These are phyloP conservation scores for Rhyzopertha dominica DNA, from an alignment of 1,140 invertebrate genomes.

Conservation along the genomic window DNA sequence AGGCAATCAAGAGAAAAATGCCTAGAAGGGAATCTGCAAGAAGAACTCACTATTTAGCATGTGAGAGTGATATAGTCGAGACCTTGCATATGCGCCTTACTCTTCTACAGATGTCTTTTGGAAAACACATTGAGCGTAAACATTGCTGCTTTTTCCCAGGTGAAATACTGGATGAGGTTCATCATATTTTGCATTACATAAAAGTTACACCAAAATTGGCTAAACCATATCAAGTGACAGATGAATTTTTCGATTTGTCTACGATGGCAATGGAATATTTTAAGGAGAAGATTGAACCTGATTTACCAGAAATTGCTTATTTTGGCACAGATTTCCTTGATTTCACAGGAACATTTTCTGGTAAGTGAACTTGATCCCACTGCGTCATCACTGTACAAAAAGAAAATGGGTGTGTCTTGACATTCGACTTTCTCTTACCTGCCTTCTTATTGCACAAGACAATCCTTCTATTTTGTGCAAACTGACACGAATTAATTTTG, in stretches of 20 bases:
- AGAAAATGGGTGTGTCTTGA: no score
- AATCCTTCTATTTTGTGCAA: no score
- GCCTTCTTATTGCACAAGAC: no score
- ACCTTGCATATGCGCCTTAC: constrained; percentile 83
- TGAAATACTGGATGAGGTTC: constrained; percentile 59
- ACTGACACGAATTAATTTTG: no score
- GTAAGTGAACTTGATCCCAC: constrained; percentile 47
- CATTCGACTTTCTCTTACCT: no score
- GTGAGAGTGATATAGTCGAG: constrained; percentile 84
- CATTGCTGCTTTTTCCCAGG: constrained; percentile 88
- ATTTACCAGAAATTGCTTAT: constrained; percentile 79
- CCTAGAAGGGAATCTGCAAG: constrained; percentile 78
- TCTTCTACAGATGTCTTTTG: constrained; percentile 83
- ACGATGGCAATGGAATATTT: constrained; percentile 94
- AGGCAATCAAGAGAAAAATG: constrained; percentile 84
- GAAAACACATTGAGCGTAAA: constrained; percentile 84
- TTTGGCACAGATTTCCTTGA: constrained; percentile 78
- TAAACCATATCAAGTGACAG: constrained; percentile 80
- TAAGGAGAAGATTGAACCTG: constrained; percentile 83
- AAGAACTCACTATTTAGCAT: constrained; percentile 75
- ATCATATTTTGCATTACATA: constrained; percentile 76
- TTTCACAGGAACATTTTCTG: constrained; percentile 61
- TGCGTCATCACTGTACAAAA: no score
- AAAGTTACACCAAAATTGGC: constrained; percentile 74
- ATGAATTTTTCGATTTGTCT: constrained; percentile 86